Evolutionary conservation across 1,140 invertebrate species (phyloP), one percentile per base, ranked within the genome.

Genomic region (Zaprionus camerounensis): DNA sequence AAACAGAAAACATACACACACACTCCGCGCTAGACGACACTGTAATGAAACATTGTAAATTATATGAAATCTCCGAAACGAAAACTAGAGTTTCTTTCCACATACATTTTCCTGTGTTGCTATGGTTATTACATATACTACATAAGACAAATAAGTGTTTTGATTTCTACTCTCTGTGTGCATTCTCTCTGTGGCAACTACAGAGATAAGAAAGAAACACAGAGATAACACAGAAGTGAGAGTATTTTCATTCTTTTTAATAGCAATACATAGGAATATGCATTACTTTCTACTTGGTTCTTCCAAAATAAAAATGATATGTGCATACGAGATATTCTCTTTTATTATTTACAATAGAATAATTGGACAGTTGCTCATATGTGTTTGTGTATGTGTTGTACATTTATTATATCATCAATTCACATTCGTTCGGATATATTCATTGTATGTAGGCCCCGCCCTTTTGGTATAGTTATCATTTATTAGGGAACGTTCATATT

Each of bases 201-300:
- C 17, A 58, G 15, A 53, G 67, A 75, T 75, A 75, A 75, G 59
- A 53, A 71, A 17, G 34, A 34, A 28, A 59, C 24, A 31, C 15
- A 51, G 38, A 64, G 72, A 75, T 75, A 75, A 71, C 22, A 59
- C n/a, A 34, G 31, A 44, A 70, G 38, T 24, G 36, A 69, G 65
- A 64, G 49, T 41, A n/a, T 22, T 69, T 69, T 62, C 28, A 36
- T 44, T 55, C 38, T 38, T 59, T 22, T 17, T 28, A 24, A 46
- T 26, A 3, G 15, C 20, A 51, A 56, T 11, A 24, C 53, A 55
- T 24, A 24, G 22, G n/a, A 24, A 28, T 15, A 15, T 56, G 53
- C 5, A 24, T 4, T 13, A 51, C 46, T 12, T 22, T 51, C 28
- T 31, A 31, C 31, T 22, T 9, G 24, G 20, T 51, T n/a, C 20